Evolutionary conservation across 2,113 vertebrate species (phyloP).

Genomic region (Stomatorhinus ivindoensis): DNA sequence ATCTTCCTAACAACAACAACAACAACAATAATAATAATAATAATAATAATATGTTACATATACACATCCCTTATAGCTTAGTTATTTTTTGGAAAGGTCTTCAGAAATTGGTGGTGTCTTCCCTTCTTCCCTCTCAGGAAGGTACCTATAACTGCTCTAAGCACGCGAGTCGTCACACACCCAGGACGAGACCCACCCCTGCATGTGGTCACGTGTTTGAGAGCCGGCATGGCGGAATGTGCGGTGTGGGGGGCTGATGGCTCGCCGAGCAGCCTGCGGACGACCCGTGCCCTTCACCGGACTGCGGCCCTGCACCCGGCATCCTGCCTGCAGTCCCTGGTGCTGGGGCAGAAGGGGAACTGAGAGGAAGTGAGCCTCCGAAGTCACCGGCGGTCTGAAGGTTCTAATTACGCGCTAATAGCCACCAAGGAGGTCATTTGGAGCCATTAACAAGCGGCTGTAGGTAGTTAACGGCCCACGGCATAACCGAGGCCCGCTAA

Average conservation of each 20-base stretch:
- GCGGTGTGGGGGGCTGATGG: neutral
- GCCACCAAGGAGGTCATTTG: constrained; percentile 76
- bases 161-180: neutral
- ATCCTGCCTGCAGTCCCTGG: constrained; percentile 25
- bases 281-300: neutral
- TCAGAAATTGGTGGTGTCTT: neutral
- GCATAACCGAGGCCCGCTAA: constrained; percentile 72
- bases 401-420: constrained; percentile 78
- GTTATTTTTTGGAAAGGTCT: neutral
- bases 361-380: constrained; percentile 51
- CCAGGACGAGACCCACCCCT: neutral
- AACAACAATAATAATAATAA: neutral
- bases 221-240: neutral
- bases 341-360: constrained; percentile 8
- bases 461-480: constrained; percentile 76
- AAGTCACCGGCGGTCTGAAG: constrained; percentile 71
- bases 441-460: constrained; percentile 72
- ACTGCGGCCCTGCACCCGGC: neutral
- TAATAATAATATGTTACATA: neutral
- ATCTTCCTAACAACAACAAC: neutral
- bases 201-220: neutral
- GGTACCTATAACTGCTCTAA: neutral
- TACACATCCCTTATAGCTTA: neutral
- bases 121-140: neutral
- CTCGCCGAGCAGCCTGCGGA: neutral